Evolutionary conservation across 2,797 vertebrate genomes (phyloP).

Genomic region (Gallinago stenura): DNA sequence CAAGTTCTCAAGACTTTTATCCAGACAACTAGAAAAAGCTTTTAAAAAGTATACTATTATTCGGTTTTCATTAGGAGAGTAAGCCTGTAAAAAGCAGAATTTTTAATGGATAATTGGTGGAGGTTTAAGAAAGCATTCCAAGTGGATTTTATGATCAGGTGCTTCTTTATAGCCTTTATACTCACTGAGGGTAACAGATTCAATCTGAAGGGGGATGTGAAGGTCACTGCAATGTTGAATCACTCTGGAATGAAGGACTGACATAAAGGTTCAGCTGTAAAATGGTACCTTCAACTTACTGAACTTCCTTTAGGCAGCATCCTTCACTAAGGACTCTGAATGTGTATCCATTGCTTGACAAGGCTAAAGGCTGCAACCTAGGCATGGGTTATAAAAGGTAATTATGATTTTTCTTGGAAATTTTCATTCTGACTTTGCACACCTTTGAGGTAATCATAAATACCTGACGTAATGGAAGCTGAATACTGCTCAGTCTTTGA

Average conservation of each 20-base stretch:
- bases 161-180: slow-evolving; percentile 66
- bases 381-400: neutral
- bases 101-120: slow-evolving; percentile 54
- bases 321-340: neutral
- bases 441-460: neutral
- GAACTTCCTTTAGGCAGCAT: neutral
- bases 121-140: slow-evolving; percentile 65
- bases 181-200: slow-evolving; percentile 66
- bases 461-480: neutral
- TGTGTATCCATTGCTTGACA: neutral
- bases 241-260: slow-evolving; percentile 44
- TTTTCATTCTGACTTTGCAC: neutral
- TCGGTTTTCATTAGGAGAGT: neutral
- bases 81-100: neutral
- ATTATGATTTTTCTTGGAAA: neutral
- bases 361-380: neutral
- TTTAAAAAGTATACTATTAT: neutral
- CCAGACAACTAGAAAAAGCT: neutral
- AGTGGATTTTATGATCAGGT: slow-evolving; percentile 73
- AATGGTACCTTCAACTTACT: neutral
- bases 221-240: slow-evolving; percentile 40
- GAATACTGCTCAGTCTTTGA: neutral
- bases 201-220: slow-evolving; percentile 56
- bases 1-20: slow-evolving; percentile 31
- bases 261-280: slow-evolving; percentile 10